These are phyloP conservation scores for Anhinga rufa DNA, from an alignment of 2,113 vertebrate species.

Conservation along the genomic window DNA sequence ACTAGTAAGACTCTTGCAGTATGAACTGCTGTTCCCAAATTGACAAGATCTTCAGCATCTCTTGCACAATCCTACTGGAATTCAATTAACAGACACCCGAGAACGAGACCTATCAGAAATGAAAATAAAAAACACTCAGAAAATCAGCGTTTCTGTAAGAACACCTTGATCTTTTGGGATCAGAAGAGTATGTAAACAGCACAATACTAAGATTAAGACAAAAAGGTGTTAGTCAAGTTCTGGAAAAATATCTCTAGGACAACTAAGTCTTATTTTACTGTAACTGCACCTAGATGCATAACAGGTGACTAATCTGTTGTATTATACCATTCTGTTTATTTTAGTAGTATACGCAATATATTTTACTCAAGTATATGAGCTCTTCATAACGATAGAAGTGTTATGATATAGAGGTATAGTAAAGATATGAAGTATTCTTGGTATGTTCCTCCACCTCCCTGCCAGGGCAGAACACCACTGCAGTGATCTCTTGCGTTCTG, in stretches of 20 bases:
- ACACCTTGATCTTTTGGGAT: not conserved
- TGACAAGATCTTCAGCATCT: not conserved
- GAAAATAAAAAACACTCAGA: not conserved
- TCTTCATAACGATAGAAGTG: not conserved
- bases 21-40: too few relatives aligned
- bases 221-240: not conserved
- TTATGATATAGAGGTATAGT: not conserved
- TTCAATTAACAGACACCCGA: not conserved
- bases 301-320: not conserved
- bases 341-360: not conserved
- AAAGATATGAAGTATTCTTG: not conserved
- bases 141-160: not conserved
- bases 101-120: not conserved
- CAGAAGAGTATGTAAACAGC: not conserved
- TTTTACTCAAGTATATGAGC: not conserved
- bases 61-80: not conserved
- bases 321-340: not conserved
- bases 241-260: not conserved
- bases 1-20: not conserved
- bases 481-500: not conserved
- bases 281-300: not conserved
- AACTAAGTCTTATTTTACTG: not conserved
- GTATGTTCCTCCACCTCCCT: not conserved
- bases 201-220: not conserved
- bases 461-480: not conserved